Evolutionary conservation across 2,113 vertebrate species (phyloP).

Genomic region (Eulemur rufifrons): DNA sequence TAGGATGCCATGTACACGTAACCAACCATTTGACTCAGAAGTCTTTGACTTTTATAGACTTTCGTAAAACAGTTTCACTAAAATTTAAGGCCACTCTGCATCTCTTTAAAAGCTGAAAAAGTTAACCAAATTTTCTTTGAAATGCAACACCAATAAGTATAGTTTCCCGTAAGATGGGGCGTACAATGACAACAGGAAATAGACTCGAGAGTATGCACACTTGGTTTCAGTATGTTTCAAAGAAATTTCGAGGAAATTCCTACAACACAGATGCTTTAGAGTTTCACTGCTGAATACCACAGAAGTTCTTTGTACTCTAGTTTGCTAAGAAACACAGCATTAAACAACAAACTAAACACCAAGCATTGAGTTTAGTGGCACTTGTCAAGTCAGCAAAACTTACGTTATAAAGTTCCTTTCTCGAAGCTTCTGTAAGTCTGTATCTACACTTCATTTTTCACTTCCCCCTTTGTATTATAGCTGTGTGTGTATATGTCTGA

Average conservation of each 20-base stretch:
- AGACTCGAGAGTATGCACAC: constrained; percentile 1
- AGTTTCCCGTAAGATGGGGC: constrained; percentile 64
- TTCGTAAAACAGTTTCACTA: background rate
- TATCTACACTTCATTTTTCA: no score
- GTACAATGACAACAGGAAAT: constrained; percentile 59
- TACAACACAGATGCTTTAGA: background rate
- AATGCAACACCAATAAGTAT: background rate
- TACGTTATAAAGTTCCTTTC: background rate
- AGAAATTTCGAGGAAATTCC: constrained; percentile 77
- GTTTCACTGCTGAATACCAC: background rate
- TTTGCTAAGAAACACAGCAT: background rate
- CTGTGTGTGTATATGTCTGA: no score
- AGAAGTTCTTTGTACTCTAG: background rate
- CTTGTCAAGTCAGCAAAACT: background rate
- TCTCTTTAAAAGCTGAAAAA: constrained; percentile 27
- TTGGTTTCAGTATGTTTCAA: constrained; percentile 55
- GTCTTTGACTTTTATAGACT: background rate
- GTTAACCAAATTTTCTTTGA: constrained; percentile 62
- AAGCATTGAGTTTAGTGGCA: background rate
- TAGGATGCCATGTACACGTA: no score
- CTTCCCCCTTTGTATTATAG: background rate
- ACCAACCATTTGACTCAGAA: background rate
- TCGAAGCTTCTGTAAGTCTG: background rate
- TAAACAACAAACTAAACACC: background rate
- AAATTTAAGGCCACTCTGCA: background rate